Conservation (phyloP, 2,888 invertebrate species). For the Crocallis elinguaria region DNA sequence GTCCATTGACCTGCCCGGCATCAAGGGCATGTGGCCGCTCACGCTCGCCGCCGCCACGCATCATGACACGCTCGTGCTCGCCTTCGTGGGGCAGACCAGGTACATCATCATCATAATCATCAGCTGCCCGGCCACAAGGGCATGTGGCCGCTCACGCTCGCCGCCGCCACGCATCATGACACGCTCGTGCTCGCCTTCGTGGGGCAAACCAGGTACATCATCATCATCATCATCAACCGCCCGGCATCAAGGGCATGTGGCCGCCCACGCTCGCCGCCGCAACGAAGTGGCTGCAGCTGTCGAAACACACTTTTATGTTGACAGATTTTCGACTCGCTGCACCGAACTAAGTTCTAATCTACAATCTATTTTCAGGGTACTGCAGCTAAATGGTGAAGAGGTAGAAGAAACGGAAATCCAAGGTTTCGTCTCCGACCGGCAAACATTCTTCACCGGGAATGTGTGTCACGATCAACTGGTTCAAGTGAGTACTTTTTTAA, state of each 20-base stretch:
- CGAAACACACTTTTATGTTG: too few relatives aligned
- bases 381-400: slow-evolving; percentile 96
- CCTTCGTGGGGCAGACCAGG: slow-evolving; percentile 98
- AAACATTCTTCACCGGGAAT: slow-evolving; percentile 97
- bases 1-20: slow-evolving; percentile 97
- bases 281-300: too few relatives aligned
- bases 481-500: slow-evolving; percentile 57
- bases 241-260: slow-evolving; percentile 82
- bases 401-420: slow-evolving; percentile 98
- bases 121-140: slow-evolving; percentile 89
- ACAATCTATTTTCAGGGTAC: slow-evolving; percentile 85
- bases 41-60: slow-evolving; percentile 83
- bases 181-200: slow-evolving; percentile 93
- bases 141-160: slow-evolving; percentile 81
- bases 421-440: slow-evolving; percentile 95
- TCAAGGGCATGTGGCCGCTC: slow-evolving; percentile 99
- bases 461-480: slow-evolving; percentile 93
- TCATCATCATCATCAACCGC: too few relatives aligned
- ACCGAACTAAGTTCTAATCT: too few relatives aligned
- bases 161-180: slow-evolving; percentile 91
- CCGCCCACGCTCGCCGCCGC: slow-evolving; percentile 85
- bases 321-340: too few relatives aligned
- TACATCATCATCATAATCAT: too few relatives aligned
- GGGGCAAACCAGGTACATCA: slow-evolving; percentile 1
- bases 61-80: slow-evolving; percentile 96